Conservation (phyloP, 2,888 invertebrate species). For the Oxycera nigricornis region DNA sequence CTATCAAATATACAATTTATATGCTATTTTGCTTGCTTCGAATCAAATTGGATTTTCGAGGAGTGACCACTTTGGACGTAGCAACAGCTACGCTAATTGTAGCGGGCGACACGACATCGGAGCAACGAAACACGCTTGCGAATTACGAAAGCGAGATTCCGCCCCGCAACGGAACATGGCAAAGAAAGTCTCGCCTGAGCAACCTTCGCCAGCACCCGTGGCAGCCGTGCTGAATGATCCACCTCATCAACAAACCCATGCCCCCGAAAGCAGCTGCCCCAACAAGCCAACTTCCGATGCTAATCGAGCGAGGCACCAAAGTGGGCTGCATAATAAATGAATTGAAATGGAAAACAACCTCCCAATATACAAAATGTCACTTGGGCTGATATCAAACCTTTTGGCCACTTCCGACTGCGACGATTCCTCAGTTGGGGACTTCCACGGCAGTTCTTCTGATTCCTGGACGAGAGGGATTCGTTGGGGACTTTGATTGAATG, state of each 20-base stretch:
- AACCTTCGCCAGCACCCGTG: neutral
- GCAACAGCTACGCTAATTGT: too few relatives aligned
- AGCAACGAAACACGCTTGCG: neutral
- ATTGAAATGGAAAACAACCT: neutral
- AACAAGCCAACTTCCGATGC: neutral
- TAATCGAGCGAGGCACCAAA: neutral
- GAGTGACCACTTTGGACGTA: too few relatives aligned
- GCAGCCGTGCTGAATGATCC: too few relatives aligned
- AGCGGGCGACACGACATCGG: too few relatives aligned
- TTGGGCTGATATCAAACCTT: conserved; percentile 10
- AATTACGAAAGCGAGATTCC: neutral
- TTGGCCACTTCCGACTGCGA: conserved; percentile 12
- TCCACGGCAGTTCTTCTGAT: neutral
- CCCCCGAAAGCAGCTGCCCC: neutral
- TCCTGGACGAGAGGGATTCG: neutral
- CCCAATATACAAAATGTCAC: neutral
- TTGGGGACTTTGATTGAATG: neutral
- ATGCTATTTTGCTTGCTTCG: too few relatives aligned
- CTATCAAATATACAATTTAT: too few relatives aligned
- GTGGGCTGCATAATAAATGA: neutral
- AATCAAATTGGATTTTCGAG: too few relatives aligned
- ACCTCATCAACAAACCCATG: too few relatives aligned
- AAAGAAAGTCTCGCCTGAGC: neutral
- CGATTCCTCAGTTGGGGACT: neutral
- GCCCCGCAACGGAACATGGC: neutral